These are phyloP conservation scores for Agrotis ipsilon DNA, from an alignment of 2,888 invertebrate species.

Conservation along the genomic window DNA sequence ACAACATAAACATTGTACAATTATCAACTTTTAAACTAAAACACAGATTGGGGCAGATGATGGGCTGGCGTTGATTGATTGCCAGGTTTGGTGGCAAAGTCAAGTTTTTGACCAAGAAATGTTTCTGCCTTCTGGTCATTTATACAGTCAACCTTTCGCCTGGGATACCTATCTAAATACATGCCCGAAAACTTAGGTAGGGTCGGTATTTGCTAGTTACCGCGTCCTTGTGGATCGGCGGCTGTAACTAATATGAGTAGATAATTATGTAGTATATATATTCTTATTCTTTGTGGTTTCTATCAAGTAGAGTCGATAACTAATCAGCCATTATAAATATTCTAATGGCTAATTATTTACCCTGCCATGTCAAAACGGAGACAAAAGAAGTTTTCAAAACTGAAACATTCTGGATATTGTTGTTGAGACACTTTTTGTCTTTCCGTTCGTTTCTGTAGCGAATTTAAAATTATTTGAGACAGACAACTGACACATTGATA, in stretches of 20 bases:
- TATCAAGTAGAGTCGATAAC: constrained; percentile 16
- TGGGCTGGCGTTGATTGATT: no score
- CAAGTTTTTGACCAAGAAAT: no score
- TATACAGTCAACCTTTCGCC: no score
- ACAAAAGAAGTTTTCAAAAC: constrained; percentile 15
- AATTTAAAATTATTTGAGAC: not conserved
- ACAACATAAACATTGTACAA: no score
- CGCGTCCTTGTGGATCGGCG: constrained; percentile 2
- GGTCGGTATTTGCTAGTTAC: not conserved
- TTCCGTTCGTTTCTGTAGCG: not conserved
- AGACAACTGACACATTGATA: constrained; percentile 3
- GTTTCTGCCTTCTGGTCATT: no score
- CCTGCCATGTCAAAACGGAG: constrained; percentile 8
- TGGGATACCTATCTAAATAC: not conserved
- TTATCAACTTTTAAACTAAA: no score
- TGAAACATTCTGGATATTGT: not conserved
- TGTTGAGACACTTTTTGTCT: constrained; percentile 8
- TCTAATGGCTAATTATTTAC: constrained; percentile 30
- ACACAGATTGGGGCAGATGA: no score
- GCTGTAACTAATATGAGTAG: constrained; percentile 35
- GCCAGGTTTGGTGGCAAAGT: no score
- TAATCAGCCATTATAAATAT: constrained; percentile 11
- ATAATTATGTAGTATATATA: not conserved
- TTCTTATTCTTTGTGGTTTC: constrained; percentile 29
- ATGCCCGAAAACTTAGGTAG: not conserved